Conservation (phyloP, 2,888 invertebrate genomes). For the Epinotia ramella region DNA sequence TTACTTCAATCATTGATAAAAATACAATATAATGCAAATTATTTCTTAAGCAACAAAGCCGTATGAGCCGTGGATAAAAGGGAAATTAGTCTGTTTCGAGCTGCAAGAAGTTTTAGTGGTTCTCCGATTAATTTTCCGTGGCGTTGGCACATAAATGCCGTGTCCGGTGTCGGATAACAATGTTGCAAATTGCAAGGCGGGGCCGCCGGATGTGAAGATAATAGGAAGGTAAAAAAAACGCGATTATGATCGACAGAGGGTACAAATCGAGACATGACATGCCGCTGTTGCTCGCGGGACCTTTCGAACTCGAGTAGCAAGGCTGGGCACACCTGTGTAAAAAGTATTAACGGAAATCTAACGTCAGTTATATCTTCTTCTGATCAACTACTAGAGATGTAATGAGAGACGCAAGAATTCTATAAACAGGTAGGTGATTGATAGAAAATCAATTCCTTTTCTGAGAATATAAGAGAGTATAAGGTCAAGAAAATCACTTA, state of each 20-base stretch:
- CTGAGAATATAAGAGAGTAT: too few species aligned
- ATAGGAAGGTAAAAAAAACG: slow-evolving; percentile 22
- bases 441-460: background rate
- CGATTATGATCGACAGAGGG: slow-evolving; percentile 8
- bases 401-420: too few species aligned
- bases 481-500: too few species aligned
- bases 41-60: background rate
- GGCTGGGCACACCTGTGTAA: background rate
- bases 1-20: slow-evolving; percentile 13
- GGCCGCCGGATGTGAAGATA: slow-evolving; percentile 34
- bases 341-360: background rate
- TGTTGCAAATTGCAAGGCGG: slow-evolving; percentile 40
- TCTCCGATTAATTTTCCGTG: slow-evolving; percentile 6
- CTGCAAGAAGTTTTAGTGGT: background rate
- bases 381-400: background rate
- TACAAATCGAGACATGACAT: background rate
- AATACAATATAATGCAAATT: slow-evolving; percentile 18
- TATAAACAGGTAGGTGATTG: too few species aligned
- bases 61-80: slow-evolving; percentile 1
- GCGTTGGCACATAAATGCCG: slow-evolving; percentile 22
- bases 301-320: background rate
- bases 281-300: background rate
- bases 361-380: background rate
- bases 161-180: slow-evolving; percentile 40
- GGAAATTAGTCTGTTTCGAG: background rate